phyloP scores from a whole-genome alignment of 2,113 vertebrate genomes.

The Leucosticte australis region DNA sequence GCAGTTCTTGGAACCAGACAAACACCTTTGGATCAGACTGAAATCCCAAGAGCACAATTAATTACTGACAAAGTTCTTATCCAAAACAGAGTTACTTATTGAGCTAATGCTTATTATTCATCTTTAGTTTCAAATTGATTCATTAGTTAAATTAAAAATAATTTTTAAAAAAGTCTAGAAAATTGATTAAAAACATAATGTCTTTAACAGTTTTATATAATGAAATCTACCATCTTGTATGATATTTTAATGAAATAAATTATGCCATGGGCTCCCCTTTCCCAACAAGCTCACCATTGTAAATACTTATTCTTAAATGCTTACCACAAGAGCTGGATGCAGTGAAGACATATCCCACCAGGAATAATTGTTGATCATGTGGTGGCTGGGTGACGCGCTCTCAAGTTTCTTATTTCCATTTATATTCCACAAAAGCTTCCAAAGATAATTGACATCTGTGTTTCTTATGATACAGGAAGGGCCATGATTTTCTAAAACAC shows the following conservation, averaged over 20 bases:
- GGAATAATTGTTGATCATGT: not conserved
- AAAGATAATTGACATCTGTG: not conserved
- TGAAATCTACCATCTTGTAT: not conserved
- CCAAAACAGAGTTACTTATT: not conserved
- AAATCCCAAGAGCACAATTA: not conserved
- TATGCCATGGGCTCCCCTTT: not conserved
- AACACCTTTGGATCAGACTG: not conserved
- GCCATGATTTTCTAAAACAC: not conserved
- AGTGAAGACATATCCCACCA: not conserved
- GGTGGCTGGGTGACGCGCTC: not conserved
- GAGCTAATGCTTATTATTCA: not conserved
- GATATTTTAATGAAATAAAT: not conserved
- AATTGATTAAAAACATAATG: not conserved
- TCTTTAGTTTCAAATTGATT: not conserved
- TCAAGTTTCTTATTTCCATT: not conserved
- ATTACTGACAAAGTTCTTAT: not conserved
- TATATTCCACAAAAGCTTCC: not conserved
- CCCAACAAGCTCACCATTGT: not conserved
- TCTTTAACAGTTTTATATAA: not conserved
- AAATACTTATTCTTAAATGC: not conserved
- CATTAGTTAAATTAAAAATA: not conserved
- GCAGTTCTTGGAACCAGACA: not conserved
- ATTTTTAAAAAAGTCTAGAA: constrained; percentile 26
- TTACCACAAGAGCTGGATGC: not conserved
- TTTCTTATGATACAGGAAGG: not conserved